Evolutionary conservation across 2,888 invertebrate genomes (phyloP).

Genomic region (Acanthosepion pharaonis): DNA sequence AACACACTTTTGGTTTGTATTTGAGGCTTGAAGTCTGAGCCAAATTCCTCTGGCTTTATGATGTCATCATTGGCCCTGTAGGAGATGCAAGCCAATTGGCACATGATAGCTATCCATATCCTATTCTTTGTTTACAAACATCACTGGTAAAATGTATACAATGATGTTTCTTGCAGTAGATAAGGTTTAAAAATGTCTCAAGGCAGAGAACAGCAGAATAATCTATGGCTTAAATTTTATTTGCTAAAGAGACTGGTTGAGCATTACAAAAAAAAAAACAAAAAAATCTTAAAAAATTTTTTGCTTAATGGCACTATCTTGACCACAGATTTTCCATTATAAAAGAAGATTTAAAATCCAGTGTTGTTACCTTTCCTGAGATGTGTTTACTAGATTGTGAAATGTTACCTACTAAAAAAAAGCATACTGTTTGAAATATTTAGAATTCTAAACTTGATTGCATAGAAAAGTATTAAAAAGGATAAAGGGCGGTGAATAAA

Average conservation of each 20-base stretch:
- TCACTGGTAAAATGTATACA: neutral
- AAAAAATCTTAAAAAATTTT: too few relatives aligned
- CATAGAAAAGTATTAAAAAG: neutral
- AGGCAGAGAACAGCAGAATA: too few relatives aligned
- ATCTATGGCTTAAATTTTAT: too few relatives aligned
- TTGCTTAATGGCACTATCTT: too few relatives aligned
- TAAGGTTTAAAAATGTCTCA: too few relatives aligned
- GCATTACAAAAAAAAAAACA: neutral
- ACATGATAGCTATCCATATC: slow-evolving; percentile 33
- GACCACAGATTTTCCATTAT: neutral
- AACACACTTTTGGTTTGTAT: neutral
- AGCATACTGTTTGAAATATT: neutral
- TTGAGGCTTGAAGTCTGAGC: slow-evolving; percentile 24
- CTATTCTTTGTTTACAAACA: neutral
- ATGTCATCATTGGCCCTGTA: slow-evolving; percentile 18
- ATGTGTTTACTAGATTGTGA: neutral
- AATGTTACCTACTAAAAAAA: neutral
- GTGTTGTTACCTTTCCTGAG: neutral
- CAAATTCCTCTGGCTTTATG: slow-evolving; percentile 6
- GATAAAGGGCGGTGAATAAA: neutral
- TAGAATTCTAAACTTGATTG: neutral
- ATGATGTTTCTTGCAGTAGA: neutral
- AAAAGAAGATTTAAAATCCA: neutral
- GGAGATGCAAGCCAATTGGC: neutral
- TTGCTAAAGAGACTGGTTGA: neutral